Conservation (phyloP, 2,888 invertebrate genomes). For the Branchipolynoe longqiensis region DNA sequence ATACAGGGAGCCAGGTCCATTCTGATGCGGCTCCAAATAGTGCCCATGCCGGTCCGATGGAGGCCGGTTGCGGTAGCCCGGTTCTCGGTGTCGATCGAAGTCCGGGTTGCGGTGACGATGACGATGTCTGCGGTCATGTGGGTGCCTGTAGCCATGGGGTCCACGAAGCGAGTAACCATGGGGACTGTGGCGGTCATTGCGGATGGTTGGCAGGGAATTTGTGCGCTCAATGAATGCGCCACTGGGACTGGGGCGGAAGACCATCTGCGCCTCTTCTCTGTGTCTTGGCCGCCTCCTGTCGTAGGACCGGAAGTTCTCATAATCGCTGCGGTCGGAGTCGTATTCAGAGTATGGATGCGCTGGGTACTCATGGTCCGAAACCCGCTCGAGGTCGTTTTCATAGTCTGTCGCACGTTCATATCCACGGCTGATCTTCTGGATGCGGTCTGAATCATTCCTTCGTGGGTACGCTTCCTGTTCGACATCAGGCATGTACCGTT, state of each 20-base stretch:
- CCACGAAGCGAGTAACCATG: slow-evolving; percentile 16
- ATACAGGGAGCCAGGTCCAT: neutral
- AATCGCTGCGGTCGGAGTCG: slow-evolving; percentile 30
- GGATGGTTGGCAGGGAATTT: slow-evolving; percentile 22
- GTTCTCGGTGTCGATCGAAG: slow-evolving; percentile 6
- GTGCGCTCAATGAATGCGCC: slow-evolving; percentile 42
- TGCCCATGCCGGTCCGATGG: slow-evolving; percentile 21
- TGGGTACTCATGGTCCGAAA: neutral
- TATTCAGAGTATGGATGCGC: neutral
- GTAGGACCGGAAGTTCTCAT: slow-evolving; percentile 48
- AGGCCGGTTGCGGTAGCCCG: neutral
- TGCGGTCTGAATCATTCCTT: neutral
- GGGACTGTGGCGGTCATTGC: neutral
- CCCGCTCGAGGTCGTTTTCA: neutral
- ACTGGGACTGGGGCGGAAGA: slow-evolving; percentile 6
- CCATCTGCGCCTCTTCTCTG: slow-evolving; percentile 17
- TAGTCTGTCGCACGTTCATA: neutral
- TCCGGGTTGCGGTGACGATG: neutral
- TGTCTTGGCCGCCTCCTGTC: neutral
- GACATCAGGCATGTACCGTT: neutral
- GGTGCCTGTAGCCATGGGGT: neutral
- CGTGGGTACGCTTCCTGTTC: neutral
- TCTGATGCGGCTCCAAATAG: neutral
- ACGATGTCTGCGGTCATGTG: slow-evolving; percentile 11
- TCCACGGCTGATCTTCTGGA: neutral